phyloP scores from a whole-genome alignment of 2,113 vertebrate species.

The Heterotilapia buettikoferi region DNA sequence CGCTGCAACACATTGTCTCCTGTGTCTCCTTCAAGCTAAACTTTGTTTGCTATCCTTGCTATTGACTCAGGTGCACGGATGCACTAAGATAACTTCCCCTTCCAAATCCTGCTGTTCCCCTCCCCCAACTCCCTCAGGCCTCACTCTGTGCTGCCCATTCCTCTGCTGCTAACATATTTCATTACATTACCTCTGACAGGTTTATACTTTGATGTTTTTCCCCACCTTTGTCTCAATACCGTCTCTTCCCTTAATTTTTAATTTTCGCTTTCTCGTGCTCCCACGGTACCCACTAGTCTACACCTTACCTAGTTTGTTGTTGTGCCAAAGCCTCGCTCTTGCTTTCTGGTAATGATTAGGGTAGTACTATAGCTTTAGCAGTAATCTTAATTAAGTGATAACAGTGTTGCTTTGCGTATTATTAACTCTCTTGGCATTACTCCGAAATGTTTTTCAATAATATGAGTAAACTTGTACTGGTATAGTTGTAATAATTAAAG shows the following conservation, averaged over 20 bases:
- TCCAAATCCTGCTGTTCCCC: not conserved
- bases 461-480: not conserved
- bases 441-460: not conserved
- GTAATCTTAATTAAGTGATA: constrained; percentile 5
- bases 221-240: not conserved
- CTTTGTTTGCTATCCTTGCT: constrained; percentile 58
- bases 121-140: not conserved
- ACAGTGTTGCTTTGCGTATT: not conserved
- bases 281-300: not conserved
- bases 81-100: constrained; percentile 45
- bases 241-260: not conserved
- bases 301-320: not conserved
- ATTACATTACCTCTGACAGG: not conserved
- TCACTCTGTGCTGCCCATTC: not conserved
- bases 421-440: not conserved
- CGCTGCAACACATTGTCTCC: constrained; percentile 30
- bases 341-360: not conserved
- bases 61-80: constrained; percentile 74
- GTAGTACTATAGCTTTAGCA: not conserved
- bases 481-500: not conserved
- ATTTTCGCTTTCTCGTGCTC: not conserved
- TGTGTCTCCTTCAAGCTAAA: constrained; percentile 25
- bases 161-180: not conserved
- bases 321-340: constrained; percentile 14
- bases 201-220: not conserved